A percentile compares a stretch with the other conserved stretches of the same genome.
These are phyloP conservation scores for Arrhamphus sclerolepis DNA, from an alignment of 2,797 vertebrate genomes.

Conservation along the genomic window DNA sequence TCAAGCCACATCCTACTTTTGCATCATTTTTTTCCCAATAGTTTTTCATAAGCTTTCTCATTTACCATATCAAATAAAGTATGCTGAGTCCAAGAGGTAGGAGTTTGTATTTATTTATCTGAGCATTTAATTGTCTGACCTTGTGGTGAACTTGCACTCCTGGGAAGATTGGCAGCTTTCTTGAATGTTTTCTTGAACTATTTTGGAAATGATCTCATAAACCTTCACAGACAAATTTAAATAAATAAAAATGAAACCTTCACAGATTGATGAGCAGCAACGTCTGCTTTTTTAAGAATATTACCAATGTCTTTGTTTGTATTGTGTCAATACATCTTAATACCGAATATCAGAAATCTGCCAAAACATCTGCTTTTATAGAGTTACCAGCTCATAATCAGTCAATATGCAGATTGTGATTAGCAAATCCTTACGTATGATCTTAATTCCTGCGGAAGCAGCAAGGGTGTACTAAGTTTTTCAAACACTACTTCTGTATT, in stretches of 20 bases:
- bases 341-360: neutral
- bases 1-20: too few relatives aligned
- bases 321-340: neutral
- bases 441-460: too few relatives aligned
- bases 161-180: neutral
- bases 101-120: neutral
- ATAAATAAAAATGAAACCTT: conserved; percentile 4
- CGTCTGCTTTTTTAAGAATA: neutral
- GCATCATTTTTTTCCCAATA: too few relatives aligned
- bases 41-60: too few relatives aligned
- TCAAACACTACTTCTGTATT: too few relatives aligned
- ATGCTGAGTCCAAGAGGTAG: too few relatives aligned
- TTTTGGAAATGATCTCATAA: too few relatives aligned
- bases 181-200: neutral
- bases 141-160: neutral
- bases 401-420: neutral
- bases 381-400: too few relatives aligned
- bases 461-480: too few relatives aligned
- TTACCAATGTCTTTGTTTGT: neutral
- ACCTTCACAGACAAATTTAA: too few relatives aligned
- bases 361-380: neutral
- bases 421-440: too few relatives aligned
- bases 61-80: neutral
- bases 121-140: neutral
- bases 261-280: neutral